Percentiles rank a stretch among this genome's conserved stretches.
Evolutionary conservation across 2,113 vertebrate species (phyloP).

Genomic region (Catagonus wagneri): DNA sequence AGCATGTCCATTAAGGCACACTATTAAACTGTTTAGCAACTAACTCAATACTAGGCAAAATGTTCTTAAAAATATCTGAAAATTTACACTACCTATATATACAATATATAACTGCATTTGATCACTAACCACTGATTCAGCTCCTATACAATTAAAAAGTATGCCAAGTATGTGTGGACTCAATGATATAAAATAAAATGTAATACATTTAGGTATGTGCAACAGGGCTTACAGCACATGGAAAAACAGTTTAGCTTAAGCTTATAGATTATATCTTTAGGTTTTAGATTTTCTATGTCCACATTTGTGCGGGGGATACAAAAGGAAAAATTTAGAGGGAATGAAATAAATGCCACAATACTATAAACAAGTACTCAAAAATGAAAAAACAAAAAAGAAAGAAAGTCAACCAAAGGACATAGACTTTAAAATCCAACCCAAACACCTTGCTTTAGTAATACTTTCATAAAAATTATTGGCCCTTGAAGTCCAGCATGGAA

Average conservation of each 20-base stretch:
- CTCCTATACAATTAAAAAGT: background rate
- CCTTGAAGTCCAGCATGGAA: background rate
- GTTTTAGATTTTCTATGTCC: background rate
- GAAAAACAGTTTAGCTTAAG: background rate
- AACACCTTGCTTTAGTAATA: conserved; percentile 60
- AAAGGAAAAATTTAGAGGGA: conserved; percentile 50
- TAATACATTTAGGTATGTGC: background rate
- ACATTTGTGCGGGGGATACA: background rate
- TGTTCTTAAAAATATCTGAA: background rate
- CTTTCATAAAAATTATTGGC: conserved; percentile 59
- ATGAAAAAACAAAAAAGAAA: background rate
- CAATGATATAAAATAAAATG: conserved; percentile 27
- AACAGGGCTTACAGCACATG: background rate
- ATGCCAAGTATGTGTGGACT: background rate
- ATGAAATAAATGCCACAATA: conserved; percentile 19
- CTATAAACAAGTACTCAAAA: conserved; percentile 45
- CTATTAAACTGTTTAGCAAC: background rate
- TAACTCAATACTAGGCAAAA: background rate
- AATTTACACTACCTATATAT: background rate
- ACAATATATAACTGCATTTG: background rate
- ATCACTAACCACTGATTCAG: background rate
- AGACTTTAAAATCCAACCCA: conserved; percentile 60
- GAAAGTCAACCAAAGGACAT: conserved; percentile 68
- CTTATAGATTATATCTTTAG: background rate
- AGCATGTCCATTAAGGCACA: background rate